Evolutionary conservation across 2,797 vertebrate species (phyloP).

Genomic region (Apodemus agrarius): DNA sequence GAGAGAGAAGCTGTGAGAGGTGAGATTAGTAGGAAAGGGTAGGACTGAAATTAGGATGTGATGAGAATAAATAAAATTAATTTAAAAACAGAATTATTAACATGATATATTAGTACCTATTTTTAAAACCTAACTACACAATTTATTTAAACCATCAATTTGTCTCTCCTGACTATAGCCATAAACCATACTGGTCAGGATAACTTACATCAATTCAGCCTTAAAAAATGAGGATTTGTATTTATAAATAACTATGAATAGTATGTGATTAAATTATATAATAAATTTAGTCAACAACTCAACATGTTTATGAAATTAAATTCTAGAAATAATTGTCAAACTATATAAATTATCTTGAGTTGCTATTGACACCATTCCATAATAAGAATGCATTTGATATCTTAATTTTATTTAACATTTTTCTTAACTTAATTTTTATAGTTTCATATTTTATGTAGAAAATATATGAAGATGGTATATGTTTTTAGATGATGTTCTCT

Average conservation of each 20-base stretch:
- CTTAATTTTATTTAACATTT: conserved; percentile 11
- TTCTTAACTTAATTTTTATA: neutral
- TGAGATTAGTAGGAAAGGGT: neutral
- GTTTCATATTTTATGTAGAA: neutral
- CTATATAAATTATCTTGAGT: neutral
- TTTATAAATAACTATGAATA: neutral
- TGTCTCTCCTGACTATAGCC: neutral
- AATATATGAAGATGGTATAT: neutral
- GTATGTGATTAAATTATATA: neutral
- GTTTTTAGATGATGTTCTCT: neutral
- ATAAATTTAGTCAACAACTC: neutral
- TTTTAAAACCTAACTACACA: conserved; percentile 14
- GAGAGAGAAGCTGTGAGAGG: neutral
- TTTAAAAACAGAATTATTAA: neutral
- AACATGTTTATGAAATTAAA: neutral
- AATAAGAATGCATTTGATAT: neutral
- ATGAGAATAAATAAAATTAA: neutral
- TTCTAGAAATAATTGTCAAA: neutral
- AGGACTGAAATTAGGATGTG: no score
- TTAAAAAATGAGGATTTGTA: neutral
- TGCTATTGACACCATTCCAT: neutral
- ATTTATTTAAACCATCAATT: neutral
- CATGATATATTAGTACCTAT: neutral
- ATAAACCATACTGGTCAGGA: neutral
- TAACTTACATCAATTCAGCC: neutral